These are phyloP conservation scores for Babylonia areolata DNA, from an alignment of 1,140 invertebrate genomes.

Conservation along the genomic window DNA sequence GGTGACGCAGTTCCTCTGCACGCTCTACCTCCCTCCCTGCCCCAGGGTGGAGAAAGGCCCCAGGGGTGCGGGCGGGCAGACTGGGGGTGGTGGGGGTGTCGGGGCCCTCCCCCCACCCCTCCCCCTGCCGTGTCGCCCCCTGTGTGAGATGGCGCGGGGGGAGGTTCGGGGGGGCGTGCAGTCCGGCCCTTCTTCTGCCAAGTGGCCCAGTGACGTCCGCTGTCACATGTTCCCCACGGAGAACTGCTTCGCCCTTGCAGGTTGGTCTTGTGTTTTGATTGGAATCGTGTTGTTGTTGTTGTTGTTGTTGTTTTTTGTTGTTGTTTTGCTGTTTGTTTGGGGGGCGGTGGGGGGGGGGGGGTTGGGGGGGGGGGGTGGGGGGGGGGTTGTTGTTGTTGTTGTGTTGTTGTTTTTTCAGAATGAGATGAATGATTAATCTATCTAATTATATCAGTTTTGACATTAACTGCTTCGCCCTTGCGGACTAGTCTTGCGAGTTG, in stretches of 20 bases:
- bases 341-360: no score
- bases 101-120: background rate
- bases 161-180: slow-evolving; percentile 28
- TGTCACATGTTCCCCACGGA: slow-evolving; percentile 42
- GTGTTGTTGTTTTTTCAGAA: background rate
- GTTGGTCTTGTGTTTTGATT: background rate
- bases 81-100: background rate
- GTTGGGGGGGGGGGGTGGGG: no score
- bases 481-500: no score
- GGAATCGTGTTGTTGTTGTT: background rate
- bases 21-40: slow-evolving; percentile 30
- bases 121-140: slow-evolving; percentile 17
- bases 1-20: slow-evolving; percentile 31
- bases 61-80: background rate
- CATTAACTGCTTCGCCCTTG: no score
- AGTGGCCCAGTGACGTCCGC: slow-evolving; percentile 20
- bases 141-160: slow-evolving; percentile 31
- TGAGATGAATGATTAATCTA: background rate
- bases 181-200: no score
- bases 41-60: background rate
- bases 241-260: slow-evolving; percentile 14
- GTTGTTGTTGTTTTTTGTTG: background rate
- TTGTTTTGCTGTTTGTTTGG: background rate
- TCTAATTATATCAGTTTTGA: no score
- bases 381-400: background rate